A percentile compares a stretch with the other conserved stretches of the same genome.
phyloP scores from a whole-genome alignment of 2,888 invertebrate genomes.

The Euplagia quadripunctaria region DNA sequence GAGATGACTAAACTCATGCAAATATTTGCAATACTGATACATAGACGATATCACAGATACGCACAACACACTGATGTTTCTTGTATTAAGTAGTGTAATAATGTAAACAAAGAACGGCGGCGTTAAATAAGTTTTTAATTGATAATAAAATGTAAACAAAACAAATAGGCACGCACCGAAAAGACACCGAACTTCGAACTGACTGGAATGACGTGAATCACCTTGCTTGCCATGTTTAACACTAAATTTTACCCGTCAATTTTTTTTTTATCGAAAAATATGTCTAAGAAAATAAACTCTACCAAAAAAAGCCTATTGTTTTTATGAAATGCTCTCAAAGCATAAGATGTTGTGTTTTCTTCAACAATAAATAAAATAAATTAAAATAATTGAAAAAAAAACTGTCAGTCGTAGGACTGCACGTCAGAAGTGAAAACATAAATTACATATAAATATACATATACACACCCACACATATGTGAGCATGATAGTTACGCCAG shows the following conservation, averaged over 20 bases:
- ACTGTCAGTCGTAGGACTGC: too few relatives aligned
- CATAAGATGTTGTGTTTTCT: too few relatives aligned
- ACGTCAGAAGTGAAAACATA: too few relatives aligned
- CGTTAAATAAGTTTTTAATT: constrained; percentile 51
- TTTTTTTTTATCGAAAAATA: not conserved
- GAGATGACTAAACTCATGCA: constrained; percentile 56
- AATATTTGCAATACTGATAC: constrained; percentile 44
- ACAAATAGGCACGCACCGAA: constrained; percentile 57
- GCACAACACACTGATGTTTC: constrained; percentile 59
- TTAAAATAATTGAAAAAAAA: too few relatives aligned
- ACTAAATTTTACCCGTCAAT: constrained; percentile 5
- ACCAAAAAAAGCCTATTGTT: too few relatives aligned
- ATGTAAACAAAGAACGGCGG: constrained; percentile 51
- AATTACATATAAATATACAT: too few relatives aligned
- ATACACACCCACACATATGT: too few relatives aligned
- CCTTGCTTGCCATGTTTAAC: constrained; percentile 37
- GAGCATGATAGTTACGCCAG: too few relatives aligned
- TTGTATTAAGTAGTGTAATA: constrained; percentile 38
- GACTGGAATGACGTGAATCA: constrained; percentile 43
- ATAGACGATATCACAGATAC: constrained; percentile 62
- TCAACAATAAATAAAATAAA: too few relatives aligned
- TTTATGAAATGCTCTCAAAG: too few relatives aligned
- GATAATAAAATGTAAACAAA: constrained; percentile 65
- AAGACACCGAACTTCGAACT: constrained; percentile 56
- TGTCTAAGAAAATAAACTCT: not conserved